These are phyloP conservation scores for Saccostrea echinata DNA, from an alignment of 1,140 invertebrate species.

Conservation along the genomic window DNA sequence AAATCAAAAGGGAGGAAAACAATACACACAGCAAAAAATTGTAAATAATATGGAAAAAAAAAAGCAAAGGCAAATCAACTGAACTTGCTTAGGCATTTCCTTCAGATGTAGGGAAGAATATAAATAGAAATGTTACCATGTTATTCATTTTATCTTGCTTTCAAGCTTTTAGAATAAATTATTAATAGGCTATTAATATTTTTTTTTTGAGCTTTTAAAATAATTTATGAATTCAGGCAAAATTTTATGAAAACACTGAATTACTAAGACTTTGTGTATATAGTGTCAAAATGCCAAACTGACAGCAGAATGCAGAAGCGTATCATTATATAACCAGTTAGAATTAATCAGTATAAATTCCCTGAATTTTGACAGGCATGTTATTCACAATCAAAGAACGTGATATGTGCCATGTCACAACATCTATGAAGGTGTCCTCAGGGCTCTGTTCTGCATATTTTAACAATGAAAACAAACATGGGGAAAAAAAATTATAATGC, in stretches of 20 bases:
- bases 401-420: background rate
- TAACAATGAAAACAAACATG: constrained; percentile 30
- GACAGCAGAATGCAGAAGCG: background rate
- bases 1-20: background rate
- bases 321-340: background rate
- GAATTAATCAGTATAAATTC: background rate
- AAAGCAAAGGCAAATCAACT: background rate
- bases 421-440: constrained; percentile 6
- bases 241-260: background rate
- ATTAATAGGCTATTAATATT: background rate
- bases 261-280: background rate
- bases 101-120: too few relatives aligned
- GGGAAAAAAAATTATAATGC: background rate
- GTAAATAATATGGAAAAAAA: background rate
- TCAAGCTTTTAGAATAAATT: background rate
- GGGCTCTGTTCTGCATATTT: background rate
- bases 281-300: background rate
- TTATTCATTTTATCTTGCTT: background rate
- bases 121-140: background rate
- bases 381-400: constrained; percentile 18
- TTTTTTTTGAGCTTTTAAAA: background rate
- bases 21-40: background rate
- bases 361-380: constrained; percentile 1
- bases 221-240: background rate
- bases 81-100: background rate